Evolutionary conservation across 2,888 invertebrate genomes (phyloP).

Genomic region (Eristalis pertinax): DNA sequence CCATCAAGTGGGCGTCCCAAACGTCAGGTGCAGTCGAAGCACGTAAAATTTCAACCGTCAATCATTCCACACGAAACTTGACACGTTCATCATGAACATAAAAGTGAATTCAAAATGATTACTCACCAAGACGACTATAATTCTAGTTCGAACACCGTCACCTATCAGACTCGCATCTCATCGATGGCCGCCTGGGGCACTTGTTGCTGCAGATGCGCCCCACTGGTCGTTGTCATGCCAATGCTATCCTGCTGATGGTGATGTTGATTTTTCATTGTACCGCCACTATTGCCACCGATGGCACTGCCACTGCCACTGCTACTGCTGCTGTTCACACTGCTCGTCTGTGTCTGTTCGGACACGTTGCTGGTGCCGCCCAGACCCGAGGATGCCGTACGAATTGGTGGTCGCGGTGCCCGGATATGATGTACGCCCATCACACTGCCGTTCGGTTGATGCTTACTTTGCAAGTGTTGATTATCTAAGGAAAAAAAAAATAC

Average conservation of each 20-base stretch:
- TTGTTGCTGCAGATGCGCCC: constrained; percentile 82
- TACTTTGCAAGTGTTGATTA: constrained; percentile 77
- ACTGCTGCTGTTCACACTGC: constrained; percentile 75
- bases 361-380: constrained; percentile 73
- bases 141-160: constrained; percentile 81
- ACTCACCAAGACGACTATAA: constrained; percentile 81
- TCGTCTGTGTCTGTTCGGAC: constrained; percentile 77
- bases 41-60: too few species aligned
- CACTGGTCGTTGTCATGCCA: constrained; percentile 79
- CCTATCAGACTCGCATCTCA: constrained; percentile 94
- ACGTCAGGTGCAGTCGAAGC: neutral
- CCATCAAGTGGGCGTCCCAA: neutral
- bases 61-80: neutral
- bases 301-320: constrained; percentile 78
- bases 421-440: constrained; percentile 78
- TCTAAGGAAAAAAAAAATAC: constrained; percentile 67
- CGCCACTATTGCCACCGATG: constrained; percentile 74
- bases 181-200: constrained; percentile 92
- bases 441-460: constrained; percentile 80
- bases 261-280: constrained; percentile 81
- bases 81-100: neutral
- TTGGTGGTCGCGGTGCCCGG: constrained; percentile 81
- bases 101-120: neutral
- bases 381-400: constrained; percentile 80
- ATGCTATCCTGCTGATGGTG: constrained; percentile 81